Conservation (phyloP, 2,888 invertebrate species). For the Chouioia cunea region DNA sequence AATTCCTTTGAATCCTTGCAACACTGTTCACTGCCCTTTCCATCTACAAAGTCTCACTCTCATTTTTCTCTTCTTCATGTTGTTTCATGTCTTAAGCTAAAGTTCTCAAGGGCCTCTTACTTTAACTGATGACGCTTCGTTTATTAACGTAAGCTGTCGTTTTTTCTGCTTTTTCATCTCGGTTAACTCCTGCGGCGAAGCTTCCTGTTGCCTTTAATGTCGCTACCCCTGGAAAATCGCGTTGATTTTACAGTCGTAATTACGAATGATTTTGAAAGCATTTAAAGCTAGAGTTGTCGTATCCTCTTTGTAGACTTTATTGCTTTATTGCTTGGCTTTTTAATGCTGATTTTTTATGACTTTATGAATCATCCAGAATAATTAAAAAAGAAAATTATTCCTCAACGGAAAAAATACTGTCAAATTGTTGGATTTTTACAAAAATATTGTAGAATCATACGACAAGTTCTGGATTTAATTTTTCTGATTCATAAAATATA, state of each 20-base stretch:
- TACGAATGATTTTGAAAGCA: conserved; percentile 27
- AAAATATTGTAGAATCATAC: no score
- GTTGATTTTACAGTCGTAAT: conserved; percentile 36
- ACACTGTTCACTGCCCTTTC: no score
- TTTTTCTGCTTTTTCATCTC: conserved; percentile 7
- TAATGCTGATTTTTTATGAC: no score
- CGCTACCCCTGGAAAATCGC: conserved; percentile 17
- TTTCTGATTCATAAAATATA: conserved; percentile 7
- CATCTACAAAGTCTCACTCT: not conserved
- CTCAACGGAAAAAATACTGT: no score
- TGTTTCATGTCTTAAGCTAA: conserved; percentile 3
- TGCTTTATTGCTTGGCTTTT: no score
- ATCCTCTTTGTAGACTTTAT: no score
- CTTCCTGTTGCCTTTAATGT: conserved; percentile 30
- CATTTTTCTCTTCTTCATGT: not conserved
- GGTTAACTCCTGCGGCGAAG: conserved; percentile 1
- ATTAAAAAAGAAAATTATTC: no score
- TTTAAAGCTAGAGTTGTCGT: conserved; percentile 2
- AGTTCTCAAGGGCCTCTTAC: conserved; percentile 30
- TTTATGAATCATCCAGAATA: no score
- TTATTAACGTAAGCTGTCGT: conserved; percentile 29
- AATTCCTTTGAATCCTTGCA: conserved; percentile 15
- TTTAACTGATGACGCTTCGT: conserved; percentile 31
- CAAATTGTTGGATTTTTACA: no score
- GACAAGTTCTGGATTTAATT: not conserved